Base-by-base conservation (phyloP, 35 echinoderm and acorn worm genomes). In the Patiria miniata region DNA sequence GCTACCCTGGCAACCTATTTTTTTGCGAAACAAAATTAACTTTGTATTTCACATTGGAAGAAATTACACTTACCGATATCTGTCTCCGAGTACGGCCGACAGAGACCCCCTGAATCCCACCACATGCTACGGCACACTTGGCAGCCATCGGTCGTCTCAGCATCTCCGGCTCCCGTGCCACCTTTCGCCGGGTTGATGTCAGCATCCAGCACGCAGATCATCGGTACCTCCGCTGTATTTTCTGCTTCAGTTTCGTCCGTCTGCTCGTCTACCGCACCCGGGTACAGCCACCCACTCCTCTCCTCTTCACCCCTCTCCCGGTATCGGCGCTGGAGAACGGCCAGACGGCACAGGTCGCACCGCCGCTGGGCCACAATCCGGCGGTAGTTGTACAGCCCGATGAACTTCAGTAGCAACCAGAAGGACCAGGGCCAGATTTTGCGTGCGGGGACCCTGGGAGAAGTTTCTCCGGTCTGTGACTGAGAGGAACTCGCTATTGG, bases 351-450 rank as follows among this genome's bases (percentile, higher is more conserved):
- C 26, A 28, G 23, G 26, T 73, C 19, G 34, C 65, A 73, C 26
- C 29, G 30, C 34, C 65, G 23, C 14, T 10, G 2, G 19, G 65
- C 8, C 65, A 73, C 65, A 36, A 73, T 73, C 26, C 26, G 65
- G 0, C 65, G 65, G 29, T 34, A 32, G 65, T 73, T 73, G 34
- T 32, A 73, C 18, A 73, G 65, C 22, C 65, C 65, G 29, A 73
- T 8, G 21, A 73, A 73, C 65, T 34, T 73, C 65, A 73, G 65
- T 23, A 73, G 26, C 7, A 73, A 73, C 65, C 65, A 73, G 65
- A 73, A 10, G 26, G 34, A 30, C 65, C 65, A 73, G 26, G 65
- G 65, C 65, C 65, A 73, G 8, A 1, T 26, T 10, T 36, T 30
- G 65, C 42, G 42, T 6, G 42, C 42, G 42, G 42, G 42, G 12